Conservation (phyloP, 2,888 invertebrate species). For the Hyposoter didymator region DNA sequence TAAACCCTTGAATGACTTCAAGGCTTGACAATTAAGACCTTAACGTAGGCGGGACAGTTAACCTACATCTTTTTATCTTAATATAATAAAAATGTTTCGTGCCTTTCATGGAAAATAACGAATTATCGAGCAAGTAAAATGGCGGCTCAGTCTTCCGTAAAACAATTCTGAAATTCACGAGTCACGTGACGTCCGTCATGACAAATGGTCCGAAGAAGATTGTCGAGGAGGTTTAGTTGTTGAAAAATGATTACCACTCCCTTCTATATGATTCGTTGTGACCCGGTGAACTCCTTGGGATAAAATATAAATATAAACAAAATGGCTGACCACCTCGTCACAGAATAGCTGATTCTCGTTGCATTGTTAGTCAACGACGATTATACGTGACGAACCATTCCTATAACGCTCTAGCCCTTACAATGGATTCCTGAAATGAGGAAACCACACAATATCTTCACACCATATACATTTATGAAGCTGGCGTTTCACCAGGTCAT, state of each 20-base stretch:
- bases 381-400: not conserved
- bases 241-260: not conserved
- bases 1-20: not conserved
- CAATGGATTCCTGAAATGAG: not conserved
- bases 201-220: not conserved
- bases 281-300: not conserved
- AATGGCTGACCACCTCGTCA: not conserved
- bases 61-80: slow-evolving; percentile 12
- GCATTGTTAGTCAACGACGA: not conserved
- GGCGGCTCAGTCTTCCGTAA: not conserved
- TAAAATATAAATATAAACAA: not conserved
- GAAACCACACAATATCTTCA: slow-evolving; percentile 9
- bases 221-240: not conserved
- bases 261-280: not conserved
- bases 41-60: slow-evolving; percentile 1
- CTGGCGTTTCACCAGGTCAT: slow-evolving; percentile 14
- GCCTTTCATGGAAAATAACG: not conserved
- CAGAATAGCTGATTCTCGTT: not conserved
- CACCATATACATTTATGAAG: slow-evolving; percentile 20
- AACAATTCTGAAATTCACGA: not conserved
- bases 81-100: slow-evolving; percentile 7
- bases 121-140: not conserved
- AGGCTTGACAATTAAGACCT: not conserved
- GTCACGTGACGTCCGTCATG: not conserved
- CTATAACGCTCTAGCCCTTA: not conserved